These are phyloP conservation scores for Dissostichus mawsoni DNA, from an alignment of 2,113 vertebrate genomes.

Conservation along the genomic window DNA sequence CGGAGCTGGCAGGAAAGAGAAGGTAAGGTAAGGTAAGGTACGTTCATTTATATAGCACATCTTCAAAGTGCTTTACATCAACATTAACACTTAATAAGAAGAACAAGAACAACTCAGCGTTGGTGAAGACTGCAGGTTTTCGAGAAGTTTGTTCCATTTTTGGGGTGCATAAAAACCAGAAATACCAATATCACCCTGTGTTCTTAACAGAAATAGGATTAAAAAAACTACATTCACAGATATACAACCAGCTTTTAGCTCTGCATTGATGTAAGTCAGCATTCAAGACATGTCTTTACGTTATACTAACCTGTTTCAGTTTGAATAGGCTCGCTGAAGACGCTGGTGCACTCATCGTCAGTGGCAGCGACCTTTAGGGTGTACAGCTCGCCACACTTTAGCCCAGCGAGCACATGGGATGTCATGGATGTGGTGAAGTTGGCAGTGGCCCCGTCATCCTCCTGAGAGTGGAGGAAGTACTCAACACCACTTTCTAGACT, in stretches of 20 bases:
- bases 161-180: too few relatives aligned
- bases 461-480: constrained; percentile 68
- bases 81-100: too few relatives aligned
- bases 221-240: too few relatives aligned
- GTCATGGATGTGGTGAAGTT: constrained; percentile 54
- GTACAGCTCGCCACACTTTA: constrained; percentile 72
- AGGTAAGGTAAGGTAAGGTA: too few relatives aligned
- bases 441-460: constrained; percentile 11
- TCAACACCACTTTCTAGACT: constrained; percentile 51
- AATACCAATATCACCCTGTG: background rate
- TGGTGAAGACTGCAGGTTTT: too few relatives aligned
- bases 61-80: too few relatives aligned
- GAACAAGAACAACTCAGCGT: too few relatives aligned
- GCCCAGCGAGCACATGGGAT: constrained; percentile 49
- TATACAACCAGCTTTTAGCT: too few relatives aligned
- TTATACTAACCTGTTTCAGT: constrained; percentile 75
- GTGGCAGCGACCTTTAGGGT: constrained; percentile 50
- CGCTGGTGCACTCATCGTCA: constrained; percentile 76
- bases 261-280: too few relatives aligned
- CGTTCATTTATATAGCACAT: too few relatives aligned
- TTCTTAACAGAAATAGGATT: background rate
- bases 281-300: background rate
- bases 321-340: constrained; percentile 47
- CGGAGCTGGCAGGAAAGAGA: constrained; percentile 70
- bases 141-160: too few relatives aligned